These are phyloP conservation scores for Prosopocoilus inquinatus DNA, from an alignment of 2,888 invertebrate species.

Conservation along the genomic window DNA sequence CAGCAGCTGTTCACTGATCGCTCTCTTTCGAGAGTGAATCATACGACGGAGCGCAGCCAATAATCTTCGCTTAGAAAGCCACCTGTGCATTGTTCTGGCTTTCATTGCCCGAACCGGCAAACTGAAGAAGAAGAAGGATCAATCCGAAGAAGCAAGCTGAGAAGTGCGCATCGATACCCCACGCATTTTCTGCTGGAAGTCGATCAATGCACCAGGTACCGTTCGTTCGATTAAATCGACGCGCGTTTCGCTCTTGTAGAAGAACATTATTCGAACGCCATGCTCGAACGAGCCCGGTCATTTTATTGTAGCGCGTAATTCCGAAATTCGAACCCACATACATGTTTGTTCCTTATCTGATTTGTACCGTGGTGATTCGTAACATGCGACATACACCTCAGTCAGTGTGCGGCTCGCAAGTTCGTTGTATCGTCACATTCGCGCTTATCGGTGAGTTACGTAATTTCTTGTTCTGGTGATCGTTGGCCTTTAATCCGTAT, in stretches of 20 bases:
- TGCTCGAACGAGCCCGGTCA: neutral
- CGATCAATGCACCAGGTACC: no score
- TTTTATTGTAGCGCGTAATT: slow-evolving; percentile 6
- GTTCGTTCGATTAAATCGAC: no score
- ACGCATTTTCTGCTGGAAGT: no score
- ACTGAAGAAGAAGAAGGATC: no score
- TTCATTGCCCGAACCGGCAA: neutral
- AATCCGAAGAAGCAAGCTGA: no score
- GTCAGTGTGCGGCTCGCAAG: slow-evolving; percentile 18
- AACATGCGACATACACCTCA: slow-evolving; percentile 16
- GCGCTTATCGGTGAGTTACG: slow-evolving; percentile 27
- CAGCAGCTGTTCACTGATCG: neutral
- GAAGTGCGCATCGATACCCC: no score
- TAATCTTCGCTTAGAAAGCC: slow-evolving; percentile 32
- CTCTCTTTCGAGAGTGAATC: slow-evolving; percentile 28
- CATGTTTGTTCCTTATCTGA: slow-evolving; percentile 12
- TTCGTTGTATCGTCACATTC: slow-evolving; percentile 18
- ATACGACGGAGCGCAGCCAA: slow-evolving; percentile 31
- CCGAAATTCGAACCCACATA: slow-evolving; percentile 17
- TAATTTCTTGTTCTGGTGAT: slow-evolving; percentile 21
- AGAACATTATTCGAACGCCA: neutral
- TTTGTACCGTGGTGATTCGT: slow-evolving; percentile 6
- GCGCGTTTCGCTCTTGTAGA: no score
- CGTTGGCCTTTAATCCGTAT: slow-evolving; percentile 27
- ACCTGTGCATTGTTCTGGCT: slow-evolving; percentile 12